Base-by-base conservation (phyloP, 2,888 invertebrate genomes). In the Oeneis ivallda region DNA sequence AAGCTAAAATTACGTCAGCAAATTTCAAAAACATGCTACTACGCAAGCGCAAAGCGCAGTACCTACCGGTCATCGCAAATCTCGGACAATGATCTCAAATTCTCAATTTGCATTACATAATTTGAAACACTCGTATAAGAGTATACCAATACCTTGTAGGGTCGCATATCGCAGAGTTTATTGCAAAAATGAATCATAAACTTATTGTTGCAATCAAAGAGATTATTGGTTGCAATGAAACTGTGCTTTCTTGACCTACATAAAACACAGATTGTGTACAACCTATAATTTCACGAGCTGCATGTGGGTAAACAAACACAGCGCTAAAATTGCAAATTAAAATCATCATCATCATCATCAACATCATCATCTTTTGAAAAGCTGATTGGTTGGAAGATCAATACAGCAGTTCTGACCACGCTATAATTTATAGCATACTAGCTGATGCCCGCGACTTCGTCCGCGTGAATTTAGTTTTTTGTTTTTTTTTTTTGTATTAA, bases 61-160 rank as follows among this genome's bases (percentile, higher is more conserved):
- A 59, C 34, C 60, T 3, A 59, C 34, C 60, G 47, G 45, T 17
- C 39, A 50, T 71, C 72, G 71, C 73, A 70, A 78, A 80, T 81
- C 76, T 76, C 80, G 78, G 77, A 74, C 82, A 76, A 80, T 81
- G 80, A 79, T 85, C 82, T 82, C 80, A 81, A 82, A 74, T 62
- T 72, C 68, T 70, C 68, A 70, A 71, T 79, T 72, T 32, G 17
- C 49, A 66, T 79, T 79, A 76, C 72, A 71, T 68, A 66, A 69
- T 53, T 19, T 63, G 67, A 67, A 74, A 74, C 75, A 71, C 74
- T 72, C 26, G 9, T n/a, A 39, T 54, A 54, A 70, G 67, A 68
- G 69, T 72, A 75, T 75, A 75, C 74, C 74, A 77, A 79, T 81
- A 81, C 54, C 64, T 62, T 32, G 67, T 62, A 54, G 54, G 15